Base-by-base conservation (phyloP, 1,140 invertebrate genomes). In the Luehdorfia chinensis region DNA sequence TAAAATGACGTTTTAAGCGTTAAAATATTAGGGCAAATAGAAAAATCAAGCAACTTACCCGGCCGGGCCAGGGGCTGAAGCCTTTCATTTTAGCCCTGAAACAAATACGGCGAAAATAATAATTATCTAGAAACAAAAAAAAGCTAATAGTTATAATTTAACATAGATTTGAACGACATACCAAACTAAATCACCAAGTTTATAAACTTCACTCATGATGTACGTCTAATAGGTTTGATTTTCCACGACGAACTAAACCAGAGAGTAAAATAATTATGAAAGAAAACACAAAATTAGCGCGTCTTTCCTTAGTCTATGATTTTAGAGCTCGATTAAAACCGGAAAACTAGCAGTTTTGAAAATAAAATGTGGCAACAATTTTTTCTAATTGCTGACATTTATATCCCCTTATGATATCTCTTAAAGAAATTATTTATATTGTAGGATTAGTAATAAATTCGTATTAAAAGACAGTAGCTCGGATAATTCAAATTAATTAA, bases 41-140 rank as follows among this genome's bases (percentile, higher is more conserved):
- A 37, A 60, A 58, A 68, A 50, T 43, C 47, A 65, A 60, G 56
- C 75, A 65, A 91, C 93, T 93, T 91, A 97, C 95, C 91, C 94
- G 94, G 84, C 94, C 95, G 28, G 96, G 95, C 96, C 96, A 97
- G 51, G 95, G 94, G 50, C 94, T 94, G 88, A 95, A 97, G 69
- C 95, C 94, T 89, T 96, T 97, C 95, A 97, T 97, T 90, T 96
- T 96, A 12, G 95, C 95, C 95, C 95, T 96, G 89, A 73, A 94
- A 94, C 80, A 81, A 84, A 88, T 65, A 83, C 25, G 50, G 44
- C 9, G 45, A 51, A 32, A 32, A 36, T 52, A 55, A 53, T 27
- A 43, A 27, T 30, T 7, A 19, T 45, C 43, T 36, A 48, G 25
- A 36, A 23, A 4, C 11, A 23, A 14, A 18, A 11, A 11, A 27